Evolutionary conservation across 2,113 vertebrate genomes (phyloP).

Genomic region (Lagopus muta): DNA sequence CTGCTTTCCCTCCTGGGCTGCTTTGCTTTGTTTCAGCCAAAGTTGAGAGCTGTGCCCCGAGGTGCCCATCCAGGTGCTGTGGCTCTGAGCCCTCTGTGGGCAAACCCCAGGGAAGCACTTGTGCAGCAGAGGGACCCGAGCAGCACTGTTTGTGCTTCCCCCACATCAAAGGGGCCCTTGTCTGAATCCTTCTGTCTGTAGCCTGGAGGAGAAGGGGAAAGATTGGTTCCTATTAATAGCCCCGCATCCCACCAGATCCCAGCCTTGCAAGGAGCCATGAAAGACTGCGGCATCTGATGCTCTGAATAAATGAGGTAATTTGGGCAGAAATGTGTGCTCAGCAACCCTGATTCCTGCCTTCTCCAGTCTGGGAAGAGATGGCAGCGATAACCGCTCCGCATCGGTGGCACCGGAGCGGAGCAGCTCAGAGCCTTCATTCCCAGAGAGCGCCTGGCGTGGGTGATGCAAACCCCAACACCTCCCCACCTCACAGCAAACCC

Average conservation of each 20-base stretch:
- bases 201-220: constrained; percentile 46
- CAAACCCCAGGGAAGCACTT: not conserved
- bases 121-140: not conserved
- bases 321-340: constrained; percentile 51
- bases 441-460: fast-evolving
- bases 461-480: no score
- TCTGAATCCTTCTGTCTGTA: constrained; percentile 53
- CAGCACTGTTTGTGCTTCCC: constrained; percentile 31
- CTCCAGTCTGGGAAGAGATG: not conserved
- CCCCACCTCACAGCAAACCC: not conserved
- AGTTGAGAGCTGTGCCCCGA: not conserved
- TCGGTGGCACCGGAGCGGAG: not conserved
- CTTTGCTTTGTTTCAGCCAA: not conserved
- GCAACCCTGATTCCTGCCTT: constrained; percentile 53
- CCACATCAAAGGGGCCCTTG: constrained; percentile 60
- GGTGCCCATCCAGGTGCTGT: not conserved
- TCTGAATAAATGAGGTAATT: constrained; percentile 57
- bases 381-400: not conserved
- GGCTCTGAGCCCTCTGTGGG: fast-evolving
- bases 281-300: constrained; percentile 59
- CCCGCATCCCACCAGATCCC: constrained; percentile 55
- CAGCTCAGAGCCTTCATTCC: not conserved
- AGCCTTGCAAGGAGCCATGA: constrained; percentile 44
- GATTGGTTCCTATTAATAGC: constrained; percentile 70
- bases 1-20: not conserved